These are phyloP conservation scores for Eptatretus atami DNA, from an alignment of 2,797 vertebrate genomes.

Conservation along the genomic window DNA sequence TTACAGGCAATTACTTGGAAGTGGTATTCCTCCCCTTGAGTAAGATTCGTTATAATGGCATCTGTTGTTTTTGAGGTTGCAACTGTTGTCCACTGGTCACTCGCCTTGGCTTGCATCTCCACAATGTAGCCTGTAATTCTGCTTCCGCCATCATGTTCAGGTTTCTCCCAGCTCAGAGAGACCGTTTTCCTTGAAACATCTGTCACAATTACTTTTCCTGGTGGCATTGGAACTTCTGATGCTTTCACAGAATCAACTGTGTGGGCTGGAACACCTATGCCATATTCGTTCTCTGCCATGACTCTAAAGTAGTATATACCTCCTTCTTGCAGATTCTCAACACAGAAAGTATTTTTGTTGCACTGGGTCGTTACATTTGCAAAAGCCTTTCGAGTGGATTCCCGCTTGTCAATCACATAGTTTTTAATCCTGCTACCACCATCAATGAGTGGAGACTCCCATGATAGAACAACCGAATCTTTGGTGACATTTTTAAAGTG, in stretches of 20 bases:
- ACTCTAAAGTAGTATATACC: slow-evolving; percentile 92
- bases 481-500: slow-evolving; percentile 53
- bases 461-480: slow-evolving; percentile 40
- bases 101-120: slow-evolving; percentile 79
- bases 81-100: slow-evolving; percentile 65
- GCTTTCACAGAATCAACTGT: slow-evolving; percentile 52
- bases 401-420: slow-evolving; percentile 82
- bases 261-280: slow-evolving; percentile 50
- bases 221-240: slow-evolving; percentile 58
- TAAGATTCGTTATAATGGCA: slow-evolving; percentile 43
- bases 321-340: slow-evolving; percentile 70
- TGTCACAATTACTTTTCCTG: slow-evolving; percentile 50
- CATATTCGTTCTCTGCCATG: slow-evolving; percentile 93
- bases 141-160: slow-evolving; percentile 80
- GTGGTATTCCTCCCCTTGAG: slow-evolving; percentile 48
- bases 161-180: slow-evolving; percentile 74
- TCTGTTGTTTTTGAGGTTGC: slow-evolving; percentile 58
- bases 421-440: slow-evolving; percentile 84
- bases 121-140: slow-evolving; percentile 70
- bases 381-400: slow-evolving; percentile 83
- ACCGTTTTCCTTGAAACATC: slow-evolving; percentile 62
- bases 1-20: slow-evolving; percentile 70
- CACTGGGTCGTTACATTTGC: slow-evolving; percentile 68
- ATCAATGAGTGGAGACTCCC: slow-evolving; percentile 64
- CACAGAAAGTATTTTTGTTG: slow-evolving; percentile 52